Base-by-base conservation (phyloP, 2,113 vertebrate genomes). In the Telmatochromis bifrenatus region DNA sequence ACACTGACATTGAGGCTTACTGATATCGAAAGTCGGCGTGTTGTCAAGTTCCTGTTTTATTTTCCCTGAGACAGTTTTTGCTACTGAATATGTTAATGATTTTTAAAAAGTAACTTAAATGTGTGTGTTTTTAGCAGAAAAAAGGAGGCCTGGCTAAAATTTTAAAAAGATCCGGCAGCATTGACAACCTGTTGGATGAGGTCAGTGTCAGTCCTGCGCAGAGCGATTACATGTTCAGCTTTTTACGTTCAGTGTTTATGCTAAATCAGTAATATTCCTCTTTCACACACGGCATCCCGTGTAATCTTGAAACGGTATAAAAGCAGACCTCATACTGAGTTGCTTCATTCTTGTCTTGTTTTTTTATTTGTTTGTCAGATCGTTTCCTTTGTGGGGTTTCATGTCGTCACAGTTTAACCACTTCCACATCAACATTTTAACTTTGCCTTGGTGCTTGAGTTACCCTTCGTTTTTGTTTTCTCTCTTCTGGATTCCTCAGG, bases 121-220 rank as follows among this genome's bases (percentile, higher is more conserved):
- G 7, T 81, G 3, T 83, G 1, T 83, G 23, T 85, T 87, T 87
- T 79, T 2, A 95, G 95, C 89, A 91, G 62, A 94, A 93, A 33
- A 91, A 88, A 85, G 91, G 92, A 60, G 90, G 88, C 26, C 85
- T 92, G 49, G 87, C 83, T 1, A 88, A 89, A 17, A 70, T 91
- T 42, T 95, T 94, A 19, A 92, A 93, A 92, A 89, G 91, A 87
- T 94, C 92, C 1, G 14, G 58, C 11, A 96, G 93, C 70, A 88
- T 81, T 3, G 94, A 94, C 7, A 81, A 91, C 87, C 54, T 93
- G 62, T 87, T 94, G 10, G 93, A 94, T 7, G 92, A 95, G 92
- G 93, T 93, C 56, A 68, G 88, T 87, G 7, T 26, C n/a, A 26
- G 65, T 7, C 21, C 65, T 45, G 65, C 4, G 2, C 37, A 42